Evolutionary conservation across 2,797 vertebrate genomes (phyloP).

Genomic region (Micromesistius poutassou): DNA sequence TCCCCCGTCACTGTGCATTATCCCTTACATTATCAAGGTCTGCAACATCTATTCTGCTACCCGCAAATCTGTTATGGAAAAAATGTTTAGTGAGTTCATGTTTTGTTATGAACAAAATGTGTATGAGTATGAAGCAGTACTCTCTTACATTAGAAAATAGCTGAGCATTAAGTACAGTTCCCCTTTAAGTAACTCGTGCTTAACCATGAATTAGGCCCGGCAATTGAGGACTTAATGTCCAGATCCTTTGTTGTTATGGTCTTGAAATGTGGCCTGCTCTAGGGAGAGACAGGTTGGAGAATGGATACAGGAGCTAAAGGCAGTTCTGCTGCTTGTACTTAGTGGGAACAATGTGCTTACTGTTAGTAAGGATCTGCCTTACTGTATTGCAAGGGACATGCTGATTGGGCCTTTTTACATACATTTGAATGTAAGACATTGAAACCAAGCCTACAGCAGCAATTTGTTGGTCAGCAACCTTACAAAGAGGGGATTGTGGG

Average conservation of each 20-base stretch:
- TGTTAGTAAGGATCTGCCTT: constrained; percentile 76
- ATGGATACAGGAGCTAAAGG: constrained; percentile 73
- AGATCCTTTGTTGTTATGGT: constrained; percentile 63
- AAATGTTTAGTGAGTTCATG: no score
- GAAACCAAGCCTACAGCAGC: constrained; percentile 70
- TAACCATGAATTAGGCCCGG: constrained; percentile 72
- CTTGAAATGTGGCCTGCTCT: constrained; percentile 66
- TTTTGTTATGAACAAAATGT: background rate
- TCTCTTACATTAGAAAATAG: background rate
- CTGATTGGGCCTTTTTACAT: constrained; percentile 71
- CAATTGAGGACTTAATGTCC: constrained; percentile 68
- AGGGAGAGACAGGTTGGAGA: constrained; percentile 68
- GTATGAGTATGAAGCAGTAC: background rate
- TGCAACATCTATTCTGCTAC: no score
- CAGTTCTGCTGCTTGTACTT: constrained; percentile 64
- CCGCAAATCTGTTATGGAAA: no score
- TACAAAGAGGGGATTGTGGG: constrained; percentile 63
- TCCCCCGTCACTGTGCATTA: no score
- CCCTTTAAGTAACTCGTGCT: constrained; percentile 30
- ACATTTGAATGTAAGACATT: constrained; percentile 66
- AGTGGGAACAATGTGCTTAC: constrained; percentile 81
- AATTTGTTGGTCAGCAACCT: constrained; percentile 78
- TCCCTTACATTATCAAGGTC: no score
- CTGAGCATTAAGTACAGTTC: background rate
- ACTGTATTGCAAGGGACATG: constrained; percentile 74